Evolutionary conservation across 2,113 vertebrate genomes (phyloP).

Genomic region (Fregata magnificens): DNA sequence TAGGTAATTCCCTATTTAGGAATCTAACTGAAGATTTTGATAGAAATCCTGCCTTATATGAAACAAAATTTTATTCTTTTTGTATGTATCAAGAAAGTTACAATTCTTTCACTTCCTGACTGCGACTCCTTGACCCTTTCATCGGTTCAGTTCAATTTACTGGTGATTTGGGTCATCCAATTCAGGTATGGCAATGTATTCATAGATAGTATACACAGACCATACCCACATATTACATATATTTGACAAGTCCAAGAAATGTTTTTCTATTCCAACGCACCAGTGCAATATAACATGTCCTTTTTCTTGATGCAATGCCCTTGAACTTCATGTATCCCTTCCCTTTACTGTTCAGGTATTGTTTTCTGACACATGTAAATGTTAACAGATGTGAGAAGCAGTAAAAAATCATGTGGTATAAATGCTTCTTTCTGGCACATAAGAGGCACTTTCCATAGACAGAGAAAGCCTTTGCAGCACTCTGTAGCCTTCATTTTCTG

Average conservation of each 20-base stretch:
- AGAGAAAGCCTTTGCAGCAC: constrained; percentile 41
- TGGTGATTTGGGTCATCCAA: not conserved
- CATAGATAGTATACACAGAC: not conserved
- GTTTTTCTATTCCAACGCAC: not conserved
- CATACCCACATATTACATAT: not conserved
- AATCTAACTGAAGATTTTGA: not conserved
- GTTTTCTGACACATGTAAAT: constrained; percentile 58
- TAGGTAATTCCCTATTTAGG: not conserved
- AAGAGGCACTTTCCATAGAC: constrained; percentile 56
- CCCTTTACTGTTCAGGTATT: constrained; percentile 52
- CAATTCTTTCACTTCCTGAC: not conserved
- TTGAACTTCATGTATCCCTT: constrained; percentile 35
- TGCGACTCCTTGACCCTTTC: not conserved
- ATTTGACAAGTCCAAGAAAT: not conserved
- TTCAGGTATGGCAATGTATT: not conserved
- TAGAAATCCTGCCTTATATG: not conserved
- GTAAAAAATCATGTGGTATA: constrained; percentile 49
- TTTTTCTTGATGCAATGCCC: constrained; percentile 24
- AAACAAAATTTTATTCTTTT: not conserved
- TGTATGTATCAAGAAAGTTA: not conserved
- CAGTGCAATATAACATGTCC: not conserved
- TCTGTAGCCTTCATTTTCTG: constrained; percentile 51
- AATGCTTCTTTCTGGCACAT: constrained; percentile 55
- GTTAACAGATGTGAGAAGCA: constrained; percentile 60
- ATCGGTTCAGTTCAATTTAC: not conserved